Percentiles rank a stretch among this genome's conserved stretches.
These are phyloP conservation scores for Prochilodus magdalenae DNA, from an alignment of 2,113 vertebrate species.

Conservation along the genomic window DNA sequence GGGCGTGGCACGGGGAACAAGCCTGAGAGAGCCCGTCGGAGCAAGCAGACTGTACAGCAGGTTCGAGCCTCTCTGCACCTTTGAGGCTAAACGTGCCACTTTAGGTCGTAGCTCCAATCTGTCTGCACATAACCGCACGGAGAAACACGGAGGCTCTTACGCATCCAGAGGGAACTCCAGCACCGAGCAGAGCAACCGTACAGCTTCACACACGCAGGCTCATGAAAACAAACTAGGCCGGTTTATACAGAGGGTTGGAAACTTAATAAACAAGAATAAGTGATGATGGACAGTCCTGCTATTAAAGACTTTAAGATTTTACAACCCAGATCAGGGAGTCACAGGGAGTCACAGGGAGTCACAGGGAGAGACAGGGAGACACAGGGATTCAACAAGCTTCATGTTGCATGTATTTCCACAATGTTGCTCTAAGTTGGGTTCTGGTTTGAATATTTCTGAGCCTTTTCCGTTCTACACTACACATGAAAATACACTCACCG, in stretches of 20 bases:
- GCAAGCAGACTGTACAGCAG: constrained; percentile 85
- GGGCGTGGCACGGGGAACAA: constrained; percentile 56
- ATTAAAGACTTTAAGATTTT: neutral
- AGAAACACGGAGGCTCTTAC: constrained; percentile 71
- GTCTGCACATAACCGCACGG: constrained; percentile 50
- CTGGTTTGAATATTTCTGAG: neutral
- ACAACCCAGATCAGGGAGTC: neutral
- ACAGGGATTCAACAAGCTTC: neutral
- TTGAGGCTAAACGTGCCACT: constrained; percentile 72
- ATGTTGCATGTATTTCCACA: neutral
- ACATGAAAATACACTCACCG: too few relatives aligned
- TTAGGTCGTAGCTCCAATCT: constrained; percentile 7
- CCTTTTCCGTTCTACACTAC: neutral
- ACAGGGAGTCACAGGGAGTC: neutral
- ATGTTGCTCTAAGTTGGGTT: neutral
- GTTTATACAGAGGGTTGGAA: constrained; percentile 56
- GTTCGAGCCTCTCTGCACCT: constrained; percentile 85
- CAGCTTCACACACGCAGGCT: constrained; percentile 12
- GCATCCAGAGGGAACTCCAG: constrained; percentile 40
- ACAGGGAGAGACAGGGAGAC: neutral
- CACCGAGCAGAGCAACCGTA: constrained; percentile 21
- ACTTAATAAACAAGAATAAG: constrained; percentile 56
- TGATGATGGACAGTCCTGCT: neutral
- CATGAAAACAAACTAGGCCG: constrained; percentile 55
- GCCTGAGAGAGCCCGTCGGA: constrained; percentile 65